Conservation (phyloP, 1,140 invertebrate species). For the Tetramorium simillimum region DNA sequence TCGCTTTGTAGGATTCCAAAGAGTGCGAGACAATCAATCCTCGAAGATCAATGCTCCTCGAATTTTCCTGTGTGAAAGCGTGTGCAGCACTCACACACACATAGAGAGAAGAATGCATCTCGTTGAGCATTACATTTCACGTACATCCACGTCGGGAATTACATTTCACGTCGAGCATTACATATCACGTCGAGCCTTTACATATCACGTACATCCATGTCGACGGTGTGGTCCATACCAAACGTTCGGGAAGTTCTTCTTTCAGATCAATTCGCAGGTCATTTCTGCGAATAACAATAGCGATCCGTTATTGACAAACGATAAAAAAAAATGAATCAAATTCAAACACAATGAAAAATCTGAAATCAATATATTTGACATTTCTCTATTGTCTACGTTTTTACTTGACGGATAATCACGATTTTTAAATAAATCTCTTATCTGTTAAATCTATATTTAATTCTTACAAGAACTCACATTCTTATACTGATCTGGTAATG, state of each 20-base stretch:
- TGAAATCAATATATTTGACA: not conserved
- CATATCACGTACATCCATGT: slow-evolving; percentile 62
- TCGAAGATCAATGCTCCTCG: slow-evolving; percentile 51
- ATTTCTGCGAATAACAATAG: slow-evolving; percentile 67
- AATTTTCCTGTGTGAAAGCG: slow-evolving; percentile 64
- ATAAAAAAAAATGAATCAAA: not conserved
- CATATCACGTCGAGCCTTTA: slow-evolving; percentile 56
- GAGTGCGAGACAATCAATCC: slow-evolving; percentile 71
- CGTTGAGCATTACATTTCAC: slow-evolving; percentile 53
- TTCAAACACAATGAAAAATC: not conserved
- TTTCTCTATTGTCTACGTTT: not conserved
- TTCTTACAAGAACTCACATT: too few relatives aligned
- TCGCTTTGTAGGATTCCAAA: slow-evolving; percentile 75
- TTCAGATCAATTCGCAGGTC: slow-evolving; percentile 61
- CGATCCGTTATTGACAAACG: not conserved
- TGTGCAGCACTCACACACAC: slow-evolving; percentile 73
- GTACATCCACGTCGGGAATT: slow-evolving; percentile 60
- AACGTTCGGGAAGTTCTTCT: slow-evolving; percentile 62
- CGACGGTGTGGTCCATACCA: slow-evolving; percentile 55
- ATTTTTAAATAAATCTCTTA: too few relatives aligned
- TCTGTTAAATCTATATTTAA: too few relatives aligned
- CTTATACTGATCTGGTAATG: too few relatives aligned
- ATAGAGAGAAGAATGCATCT: slow-evolving; percentile 63
- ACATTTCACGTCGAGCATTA: slow-evolving; percentile 34
- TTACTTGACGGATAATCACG: too few relatives aligned